Conservation (phyloP, 2,797 vertebrate genomes). For the Karalla daura region DNA sequence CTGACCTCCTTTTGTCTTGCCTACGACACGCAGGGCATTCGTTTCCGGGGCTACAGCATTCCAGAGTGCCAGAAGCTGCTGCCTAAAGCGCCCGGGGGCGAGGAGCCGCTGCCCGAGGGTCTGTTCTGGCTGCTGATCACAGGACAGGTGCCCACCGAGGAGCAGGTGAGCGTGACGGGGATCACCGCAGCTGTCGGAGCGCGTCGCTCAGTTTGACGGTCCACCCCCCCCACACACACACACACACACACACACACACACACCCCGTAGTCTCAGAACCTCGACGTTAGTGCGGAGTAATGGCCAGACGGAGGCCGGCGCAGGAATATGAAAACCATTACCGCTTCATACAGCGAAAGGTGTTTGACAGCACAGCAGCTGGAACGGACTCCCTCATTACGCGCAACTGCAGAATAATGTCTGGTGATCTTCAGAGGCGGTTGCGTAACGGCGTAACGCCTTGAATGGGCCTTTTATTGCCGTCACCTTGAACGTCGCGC, state of each 20-base stretch:
- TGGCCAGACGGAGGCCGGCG: no score
- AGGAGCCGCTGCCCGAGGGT: constrained; percentile 94
- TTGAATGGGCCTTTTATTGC: constrained; percentile 14
- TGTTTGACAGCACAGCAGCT: not conserved
- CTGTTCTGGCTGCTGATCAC: constrained; percentile 98
- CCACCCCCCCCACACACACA: no score
- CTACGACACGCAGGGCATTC: constrained; percentile 87
- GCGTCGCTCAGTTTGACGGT: no score
- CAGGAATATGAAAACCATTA: no score
- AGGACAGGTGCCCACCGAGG: constrained; percentile 91
- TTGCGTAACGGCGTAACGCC: constrained; percentile 1
- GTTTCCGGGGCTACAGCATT: constrained; percentile 95
- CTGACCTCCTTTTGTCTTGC: no score
- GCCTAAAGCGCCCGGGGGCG: constrained; percentile 91
- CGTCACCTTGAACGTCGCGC: constrained; percentile 18
- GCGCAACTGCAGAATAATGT: not conserved
- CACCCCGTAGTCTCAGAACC: no score
- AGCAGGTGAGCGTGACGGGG: constrained; percentile 87
- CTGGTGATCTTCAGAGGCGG: not conserved
- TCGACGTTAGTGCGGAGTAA: no score
- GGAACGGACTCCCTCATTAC: no score
- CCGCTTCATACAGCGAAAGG: no score
- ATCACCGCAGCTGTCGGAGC: no score
- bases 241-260: no score
- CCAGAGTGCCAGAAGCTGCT: constrained; percentile 95